Evolutionary conservation across 2,113 vertebrate species (phyloP).

Genomic region (Takifugu bimaculatus): DNA sequence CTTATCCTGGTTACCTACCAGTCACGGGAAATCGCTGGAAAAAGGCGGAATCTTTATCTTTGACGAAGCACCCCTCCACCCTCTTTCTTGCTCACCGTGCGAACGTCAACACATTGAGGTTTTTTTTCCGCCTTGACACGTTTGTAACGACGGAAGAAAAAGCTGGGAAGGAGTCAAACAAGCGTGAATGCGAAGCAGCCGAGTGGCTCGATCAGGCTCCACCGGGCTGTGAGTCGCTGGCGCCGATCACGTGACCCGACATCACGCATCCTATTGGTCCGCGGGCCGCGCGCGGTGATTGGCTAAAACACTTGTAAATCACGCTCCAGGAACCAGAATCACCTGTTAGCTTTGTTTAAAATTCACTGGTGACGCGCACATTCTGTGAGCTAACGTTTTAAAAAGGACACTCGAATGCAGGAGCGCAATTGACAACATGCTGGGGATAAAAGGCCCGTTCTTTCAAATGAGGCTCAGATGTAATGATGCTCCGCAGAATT

Average conservation of each 20-base stretch:
- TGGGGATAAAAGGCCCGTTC: too few relatives aligned
- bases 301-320: constrained; percentile 34
- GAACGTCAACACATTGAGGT: not conserved
- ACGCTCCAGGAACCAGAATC: constrained; percentile 41
- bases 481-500: too few relatives aligned
- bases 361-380: not conserved
- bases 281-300: constrained; percentile 18
- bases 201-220: too few relatives aligned
- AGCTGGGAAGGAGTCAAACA: not conserved
- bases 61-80: not conserved
- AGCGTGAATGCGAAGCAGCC: not conserved
- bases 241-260: too few relatives aligned
- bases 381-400: not conserved
- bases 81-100: not conserved
- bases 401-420: too few relatives aligned
- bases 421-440: too few relatives aligned
- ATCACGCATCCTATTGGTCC: constrained; percentile 34
- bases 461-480: too few relatives aligned
- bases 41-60: not conserved
- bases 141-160: not conserved
- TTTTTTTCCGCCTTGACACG: constrained; percentile 8
- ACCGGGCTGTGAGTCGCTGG: too few relatives aligned
- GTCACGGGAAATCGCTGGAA: constrained; percentile 8
- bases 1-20: constrained; percentile 36
- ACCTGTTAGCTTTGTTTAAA: constrained; percentile 59